These are phyloP conservation scores for Camponotus pennsylvanicus DNA, from an alignment of 1,140 invertebrate genomes.

Conservation along the genomic window DNA sequence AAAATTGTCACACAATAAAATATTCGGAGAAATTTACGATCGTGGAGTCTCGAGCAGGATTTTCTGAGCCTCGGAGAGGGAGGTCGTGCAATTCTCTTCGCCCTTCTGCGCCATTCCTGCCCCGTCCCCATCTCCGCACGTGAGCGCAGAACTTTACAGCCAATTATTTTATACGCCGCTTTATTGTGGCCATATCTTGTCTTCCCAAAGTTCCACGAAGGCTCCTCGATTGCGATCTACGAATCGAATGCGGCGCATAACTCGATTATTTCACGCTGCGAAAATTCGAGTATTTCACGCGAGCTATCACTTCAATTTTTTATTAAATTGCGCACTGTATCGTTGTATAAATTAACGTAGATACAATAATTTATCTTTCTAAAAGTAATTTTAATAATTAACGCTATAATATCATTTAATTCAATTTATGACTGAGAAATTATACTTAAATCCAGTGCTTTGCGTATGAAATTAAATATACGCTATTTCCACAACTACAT, in stretches of 20 bases:
- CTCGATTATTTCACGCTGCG: constrained; percentile 39
- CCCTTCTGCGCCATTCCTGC: constrained; percentile 10
- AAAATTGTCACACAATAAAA: constrained; percentile 87
- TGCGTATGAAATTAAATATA: constrained; percentile 10
- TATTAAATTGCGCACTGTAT: neutral
- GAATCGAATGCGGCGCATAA: constrained; percentile 39
- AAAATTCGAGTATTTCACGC: constrained; percentile 3
- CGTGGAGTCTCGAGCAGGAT: constrained; percentile 58
- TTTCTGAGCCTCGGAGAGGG: constrained; percentile 57
- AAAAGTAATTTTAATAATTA: constrained; percentile 10
- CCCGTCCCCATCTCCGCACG: constrained; percentile 25
- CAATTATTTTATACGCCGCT: constrained; percentile 84
- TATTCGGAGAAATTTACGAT: constrained; percentile 85
- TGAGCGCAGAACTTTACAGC: constrained; percentile 75
- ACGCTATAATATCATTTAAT: neutral
- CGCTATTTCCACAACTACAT: neutral
- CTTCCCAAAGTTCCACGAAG: constrained; percentile 62
- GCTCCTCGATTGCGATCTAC: constrained; percentile 30
- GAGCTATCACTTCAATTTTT: neutral
- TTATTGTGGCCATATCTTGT: constrained; percentile 73
- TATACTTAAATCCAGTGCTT: neutral
- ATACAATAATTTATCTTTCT: neutral
- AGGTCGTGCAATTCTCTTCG: constrained; percentile 55
- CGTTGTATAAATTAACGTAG: neutral
- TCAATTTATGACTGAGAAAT: neutral